Percentiles rank a stretch among this genome's conserved stretches.
phyloP scores from a whole-genome alignment of 2,113 vertebrate species.

The Hydrochoerus hydrochaeris region DNA sequence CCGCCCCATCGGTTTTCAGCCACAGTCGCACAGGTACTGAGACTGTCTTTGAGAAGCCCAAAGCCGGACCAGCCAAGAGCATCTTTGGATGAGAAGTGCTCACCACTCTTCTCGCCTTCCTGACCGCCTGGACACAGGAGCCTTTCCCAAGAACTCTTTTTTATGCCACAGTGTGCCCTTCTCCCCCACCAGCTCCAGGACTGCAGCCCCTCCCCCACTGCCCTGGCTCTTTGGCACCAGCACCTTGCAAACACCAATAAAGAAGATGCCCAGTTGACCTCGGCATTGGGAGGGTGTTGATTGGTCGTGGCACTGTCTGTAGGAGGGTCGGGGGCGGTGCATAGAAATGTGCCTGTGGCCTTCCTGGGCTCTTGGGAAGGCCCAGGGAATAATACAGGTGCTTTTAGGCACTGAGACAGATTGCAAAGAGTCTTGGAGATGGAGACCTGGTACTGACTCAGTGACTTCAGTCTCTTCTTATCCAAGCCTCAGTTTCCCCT shows the following conservation, averaged over 20 bases:
- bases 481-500: neutral
- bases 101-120: neutral
- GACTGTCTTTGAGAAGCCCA: constrained; percentile 91
- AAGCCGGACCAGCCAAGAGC: constrained; percentile 88
- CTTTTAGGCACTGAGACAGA: neutral
- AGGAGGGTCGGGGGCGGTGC: accelerated
- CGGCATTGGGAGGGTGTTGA: neutral
- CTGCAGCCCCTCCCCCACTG: neutral
- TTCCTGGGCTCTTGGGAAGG: neutral
- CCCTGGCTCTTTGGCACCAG: neutral
- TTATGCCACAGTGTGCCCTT: neutral
- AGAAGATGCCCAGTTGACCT: neutral
- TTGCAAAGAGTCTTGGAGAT: neutral
- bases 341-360: neutral
- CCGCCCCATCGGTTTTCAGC: constrained; percentile 95
- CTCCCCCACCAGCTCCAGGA: neutral
- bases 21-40: constrained; percentile 89
- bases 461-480: neutral
- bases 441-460: neutral
- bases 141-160: constrained; percentile 38
- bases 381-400: neutral
- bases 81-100: constrained; percentile 89
- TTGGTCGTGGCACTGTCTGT: neutral
- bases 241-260: constrained; percentile 60
- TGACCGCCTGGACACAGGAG: neutral